Evolutionary conservation across 1,140 invertebrate species (phyloP), one percentile per base, ranked within the genome.

Genomic region (Leptonema lineaticorne): DNA sequence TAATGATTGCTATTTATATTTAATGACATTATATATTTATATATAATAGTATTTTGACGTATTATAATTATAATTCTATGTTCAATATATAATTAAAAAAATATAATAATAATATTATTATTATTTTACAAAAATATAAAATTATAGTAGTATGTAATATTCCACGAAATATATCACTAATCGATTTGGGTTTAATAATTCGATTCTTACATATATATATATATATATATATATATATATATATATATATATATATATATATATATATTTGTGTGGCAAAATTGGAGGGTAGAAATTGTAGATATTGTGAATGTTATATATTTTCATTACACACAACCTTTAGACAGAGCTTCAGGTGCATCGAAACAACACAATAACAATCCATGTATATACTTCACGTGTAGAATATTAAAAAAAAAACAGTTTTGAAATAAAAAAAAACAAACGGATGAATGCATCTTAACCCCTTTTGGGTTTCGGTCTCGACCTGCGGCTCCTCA

Each of bases 401-500:
- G 11, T 11, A 33, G 11, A 33, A 33, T 6, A 33, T 6, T 33
- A 45, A 45, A 45, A 7, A 45, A 14, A 45, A 45, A 9, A 45
- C 37, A n/a, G 11, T 45, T 16, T 24, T 24, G 50, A 53, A 7
- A 53, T 4, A 41, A 41, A 33, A 33, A 5, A 33, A 33, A 11
- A 6, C 11, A 33, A 41, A 41, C 11, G 37, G 16, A 41, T 41
- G 16, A 41, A 41, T 14, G 2, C 50, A 26, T 26, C 50, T 14
- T 53, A 53, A 53, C 50, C 50, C 50, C 50, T 53, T 53, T 53
- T 24, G 50, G 50, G 50, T 11, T 26, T 24, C 18, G 20, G 20
- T 53, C 50, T 16, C 37, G 37, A 11, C 16, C 9, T 1, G 37
- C 16, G 37, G 37, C n/a, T 41, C 11, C 20, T 20, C 20, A 53